Percentiles rank a stretch among this genome's conserved stretches.
phyloP scores from a whole-genome alignment of 2,113 vertebrate species.

The Fulmarus glacialis region DNA sequence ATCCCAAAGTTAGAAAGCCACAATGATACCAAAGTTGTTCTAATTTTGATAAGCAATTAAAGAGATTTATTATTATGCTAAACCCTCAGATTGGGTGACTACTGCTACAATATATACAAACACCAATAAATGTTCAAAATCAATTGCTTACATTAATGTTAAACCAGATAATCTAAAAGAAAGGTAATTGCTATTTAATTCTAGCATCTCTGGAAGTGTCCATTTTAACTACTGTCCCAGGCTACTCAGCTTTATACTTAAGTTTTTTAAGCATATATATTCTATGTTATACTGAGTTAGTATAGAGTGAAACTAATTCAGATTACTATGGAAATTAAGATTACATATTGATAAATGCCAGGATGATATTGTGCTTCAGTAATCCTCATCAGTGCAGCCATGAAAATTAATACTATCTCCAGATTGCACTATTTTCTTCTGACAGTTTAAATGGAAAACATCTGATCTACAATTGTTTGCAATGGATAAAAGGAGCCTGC shows the following conservation, averaged over 20 bases:
- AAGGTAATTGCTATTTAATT: neutral
- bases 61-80: neutral
- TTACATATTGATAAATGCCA: neutral
- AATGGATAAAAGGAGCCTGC: neutral
- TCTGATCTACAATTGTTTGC: conserved; percentile 32
- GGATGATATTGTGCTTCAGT: neutral
- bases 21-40: neutral
- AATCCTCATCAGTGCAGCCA: neutral
- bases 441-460: neutral
- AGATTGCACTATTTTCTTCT: neutral
- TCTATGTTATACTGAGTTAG: neutral
- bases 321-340: neutral
- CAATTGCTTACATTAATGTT: neutral
- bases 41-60: neutral
- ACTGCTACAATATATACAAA: neutral
- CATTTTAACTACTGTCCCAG: neutral
- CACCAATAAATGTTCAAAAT: neutral
- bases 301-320: neutral
- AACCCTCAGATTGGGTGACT: neutral
- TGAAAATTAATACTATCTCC: conserved; percentile 25
- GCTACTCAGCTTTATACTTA: neutral
- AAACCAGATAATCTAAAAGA: neutral
- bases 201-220: neutral
- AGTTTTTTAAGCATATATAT: neutral
- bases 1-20: neutral